A percentile compares a stretch with the other conserved stretches of the same genome.
Conservation (phyloP, 2,113 vertebrate genomes). For the Bubalus kerabau region DNA sequence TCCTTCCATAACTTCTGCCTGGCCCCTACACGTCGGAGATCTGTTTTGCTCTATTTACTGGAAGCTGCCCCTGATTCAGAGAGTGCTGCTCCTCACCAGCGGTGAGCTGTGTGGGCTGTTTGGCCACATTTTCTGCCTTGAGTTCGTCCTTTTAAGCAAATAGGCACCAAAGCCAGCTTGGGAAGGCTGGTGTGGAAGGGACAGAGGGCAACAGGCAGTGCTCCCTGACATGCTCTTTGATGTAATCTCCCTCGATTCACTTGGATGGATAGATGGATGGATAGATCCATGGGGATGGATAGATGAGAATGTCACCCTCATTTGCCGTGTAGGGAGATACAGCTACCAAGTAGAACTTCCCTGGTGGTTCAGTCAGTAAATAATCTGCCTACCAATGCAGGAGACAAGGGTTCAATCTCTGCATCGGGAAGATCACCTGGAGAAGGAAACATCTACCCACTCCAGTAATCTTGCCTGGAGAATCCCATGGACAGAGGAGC, state of each 20-base stretch:
- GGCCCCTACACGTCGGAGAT: background rate
- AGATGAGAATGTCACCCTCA: background rate
- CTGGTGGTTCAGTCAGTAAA: background rate
- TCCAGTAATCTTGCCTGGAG: background rate
- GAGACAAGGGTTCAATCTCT: background rate
- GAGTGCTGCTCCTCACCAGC: background rate
- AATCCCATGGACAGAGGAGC: background rate
- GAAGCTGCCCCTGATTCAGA: background rate
- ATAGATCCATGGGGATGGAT: background rate
- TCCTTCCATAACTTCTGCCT: constrained; percentile 21
- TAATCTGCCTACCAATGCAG: background rate
- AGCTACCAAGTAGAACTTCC: background rate
- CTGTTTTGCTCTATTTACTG: background rate
- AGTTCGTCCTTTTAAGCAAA: background rate
- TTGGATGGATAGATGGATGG: background rate
- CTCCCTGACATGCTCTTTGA: background rate
- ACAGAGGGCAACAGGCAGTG: background rate
- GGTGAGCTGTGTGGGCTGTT: background rate
- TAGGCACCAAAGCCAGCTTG: background rate
- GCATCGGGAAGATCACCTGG: background rate
- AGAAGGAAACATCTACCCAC: background rate
- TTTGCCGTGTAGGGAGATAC: background rate
- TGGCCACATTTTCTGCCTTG: background rate
- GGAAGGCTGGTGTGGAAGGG: background rate
- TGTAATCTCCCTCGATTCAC: background rate